A percentile compares a stretch with the other conserved stretches of the same genome.
phyloP scores from a whole-genome alignment of 2,113 vertebrate genomes.

The Girardinichthys multiradiatus region DNA sequence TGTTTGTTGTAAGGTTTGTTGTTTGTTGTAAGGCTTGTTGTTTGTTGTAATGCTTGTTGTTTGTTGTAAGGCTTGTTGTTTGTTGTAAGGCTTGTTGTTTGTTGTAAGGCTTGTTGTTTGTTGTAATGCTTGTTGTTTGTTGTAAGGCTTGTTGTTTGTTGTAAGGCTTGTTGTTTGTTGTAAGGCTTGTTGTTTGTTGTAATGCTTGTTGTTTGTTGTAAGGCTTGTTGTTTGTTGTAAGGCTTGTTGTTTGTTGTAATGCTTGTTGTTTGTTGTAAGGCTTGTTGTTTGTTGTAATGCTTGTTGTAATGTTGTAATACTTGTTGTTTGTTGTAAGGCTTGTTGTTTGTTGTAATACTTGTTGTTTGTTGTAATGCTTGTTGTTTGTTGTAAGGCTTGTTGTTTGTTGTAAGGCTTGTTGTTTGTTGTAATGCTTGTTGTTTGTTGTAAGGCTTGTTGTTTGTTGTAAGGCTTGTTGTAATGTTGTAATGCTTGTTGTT shows the following conservation, averaged over 20 bases:
- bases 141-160: conserved; percentile 1
- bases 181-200: neutral
- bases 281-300: neutral
- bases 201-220: no score
- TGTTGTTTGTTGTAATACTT: conserved; percentile 11
- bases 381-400: no score
- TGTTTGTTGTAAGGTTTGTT: no score
- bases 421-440: neutral
- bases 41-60: neutral
- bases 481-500: conserved; percentile 8
- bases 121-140: neutral
- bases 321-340: conserved; percentile 4
- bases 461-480: no score
- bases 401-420: conserved; percentile 10
- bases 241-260: neutral
- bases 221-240: no score
- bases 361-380: neutral
- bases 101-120: conserved; percentile 3
- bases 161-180: no score
- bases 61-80: conserved; percentile 8
- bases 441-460: conserved; percentile 8
- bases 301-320: conserved; percentile 7
- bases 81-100: no score
- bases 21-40: conserved; percentile 9
- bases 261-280: conserved; percentile 2